phyloP scores from a whole-genome alignment of 2,113 vertebrate species.

The Eidolon helvum region DNA sequence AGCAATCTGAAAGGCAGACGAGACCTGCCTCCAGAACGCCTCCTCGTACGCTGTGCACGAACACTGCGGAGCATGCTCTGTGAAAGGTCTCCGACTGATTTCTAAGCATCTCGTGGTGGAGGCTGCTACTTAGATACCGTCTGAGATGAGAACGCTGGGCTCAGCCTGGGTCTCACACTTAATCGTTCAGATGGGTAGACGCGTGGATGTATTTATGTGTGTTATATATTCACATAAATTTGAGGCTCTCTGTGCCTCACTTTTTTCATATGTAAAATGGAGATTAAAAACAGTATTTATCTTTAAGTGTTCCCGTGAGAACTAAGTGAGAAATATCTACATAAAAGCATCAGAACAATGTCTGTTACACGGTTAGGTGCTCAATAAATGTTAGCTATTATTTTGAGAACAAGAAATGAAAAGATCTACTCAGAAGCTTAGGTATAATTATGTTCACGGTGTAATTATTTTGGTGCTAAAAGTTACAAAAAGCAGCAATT shows the following conservation, averaged over 20 bases:
- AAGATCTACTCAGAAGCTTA: background rate
- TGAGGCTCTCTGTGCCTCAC: background rate
- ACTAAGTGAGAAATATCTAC: background rate
- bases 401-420: background rate
- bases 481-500: background rate
- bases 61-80: rapidly evolving
- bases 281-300: background rate
- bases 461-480: background rate
- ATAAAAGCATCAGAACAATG: too few species aligned
- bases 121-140: rapidly evolving
- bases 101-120: background rate
- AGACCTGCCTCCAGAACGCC: background rate
- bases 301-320: background rate
- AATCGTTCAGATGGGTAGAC: background rate
- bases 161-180: background rate
- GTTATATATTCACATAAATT: rapidly evolving
- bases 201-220: rapidly evolving
- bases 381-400: background rate
- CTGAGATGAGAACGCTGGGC: background rate
- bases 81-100: rapidly evolving
- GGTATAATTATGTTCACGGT: background rate
- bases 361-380: background rate
- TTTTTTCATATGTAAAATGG: background rate
- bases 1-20: background rate
- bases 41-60: rapidly evolving